Conservation (phyloP, 2,888 invertebrate genomes). For the Ophonus ardosiacus region DNA sequence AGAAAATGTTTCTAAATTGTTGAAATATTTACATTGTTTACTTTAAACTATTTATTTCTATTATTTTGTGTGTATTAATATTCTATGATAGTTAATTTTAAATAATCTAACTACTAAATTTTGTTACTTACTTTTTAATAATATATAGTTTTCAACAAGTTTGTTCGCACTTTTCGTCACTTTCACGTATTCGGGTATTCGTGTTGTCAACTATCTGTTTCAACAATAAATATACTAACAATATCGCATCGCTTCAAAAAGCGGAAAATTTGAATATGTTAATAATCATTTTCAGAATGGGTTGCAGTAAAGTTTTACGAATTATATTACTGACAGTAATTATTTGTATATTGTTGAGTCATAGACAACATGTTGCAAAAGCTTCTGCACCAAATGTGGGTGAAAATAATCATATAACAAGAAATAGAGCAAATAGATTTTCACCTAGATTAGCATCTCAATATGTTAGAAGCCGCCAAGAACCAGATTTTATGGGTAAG, state of each 20-base stretch:
- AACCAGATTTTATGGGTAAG: slow-evolving; percentile 71
- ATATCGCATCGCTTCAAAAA: neutral
- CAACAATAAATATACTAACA: neutral
- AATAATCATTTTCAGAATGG: slow-evolving; percentile 64
- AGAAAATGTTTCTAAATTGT: neutral
- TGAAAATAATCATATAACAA: slow-evolving; percentile 66
- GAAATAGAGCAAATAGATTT: slow-evolving; percentile 68
- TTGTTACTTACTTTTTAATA: neutral
- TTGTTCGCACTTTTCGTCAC: neutral
- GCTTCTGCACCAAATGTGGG: slow-evolving; percentile 65
- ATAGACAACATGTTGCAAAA: slow-evolving; percentile 64
- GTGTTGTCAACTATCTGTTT: neutral
- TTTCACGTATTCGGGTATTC: no score
- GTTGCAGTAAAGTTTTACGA: slow-evolving; percentile 63
- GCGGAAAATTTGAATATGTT: neutral
- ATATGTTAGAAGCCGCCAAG: slow-evolving; percentile 69
- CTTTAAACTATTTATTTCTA: neutral
- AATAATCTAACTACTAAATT: no score
- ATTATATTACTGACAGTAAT: slow-evolving; percentile 64
- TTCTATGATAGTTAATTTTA: no score
- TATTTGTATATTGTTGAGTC: slow-evolving; percentile 65
- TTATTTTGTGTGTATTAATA: neutral
- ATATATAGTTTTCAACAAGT: neutral
- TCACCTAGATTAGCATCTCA: slow-evolving; percentile 65
- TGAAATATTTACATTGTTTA: neutral